Evolutionary conservation across 2,113 vertebrate genomes (phyloP), one percentile per base, ranked within the genome.

Genomic region (Leptobrachium leishanense): DNA sequence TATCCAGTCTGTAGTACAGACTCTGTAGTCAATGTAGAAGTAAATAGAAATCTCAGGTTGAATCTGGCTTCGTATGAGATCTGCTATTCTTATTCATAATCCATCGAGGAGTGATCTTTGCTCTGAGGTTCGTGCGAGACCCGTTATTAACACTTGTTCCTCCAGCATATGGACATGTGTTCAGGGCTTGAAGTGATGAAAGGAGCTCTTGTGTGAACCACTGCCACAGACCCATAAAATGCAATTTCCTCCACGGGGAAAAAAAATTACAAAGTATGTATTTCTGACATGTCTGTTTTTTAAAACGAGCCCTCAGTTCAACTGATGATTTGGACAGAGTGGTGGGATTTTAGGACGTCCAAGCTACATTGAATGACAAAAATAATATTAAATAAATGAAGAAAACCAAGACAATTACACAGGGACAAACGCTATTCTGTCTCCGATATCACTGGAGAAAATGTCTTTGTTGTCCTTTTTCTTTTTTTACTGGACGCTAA

Each of bases 151-250:
- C 39, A 0, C 15, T 68, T 59, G 12, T 31, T 15, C 40, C 53
- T 13, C 43, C 66, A 68, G 42, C 50, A 54, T 67, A 73, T 59
- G 11, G 31, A 41, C 71, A 62, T 68, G 57, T 74, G 54, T 62
- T 63, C 42, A 41, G 12, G 2, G 6, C 42, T 68, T 42, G 50
- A 40, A 62, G 68, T 40, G 43, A 3, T 71, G 44, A 79, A 79
- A 68, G n/a, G 8, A 2, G 7, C 39, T 15, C 10, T 12, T 75
- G 12, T 50, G 44, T 65, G 43, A 66, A 65, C 44, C 39, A 31
- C 64, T 11, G 65, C 41, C 72, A n/a, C 71, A 67, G 70, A 57
- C 41, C 70, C 54, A 73, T 67, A 80, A 81, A 80, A 74, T 46
- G 6, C 13, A 68, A 57, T 74, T 66, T 43, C 50, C 64, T 74